Base-by-base conservation (phyloP, 2,888 invertebrate genomes). In the Iphiclides podalirius region DNA sequence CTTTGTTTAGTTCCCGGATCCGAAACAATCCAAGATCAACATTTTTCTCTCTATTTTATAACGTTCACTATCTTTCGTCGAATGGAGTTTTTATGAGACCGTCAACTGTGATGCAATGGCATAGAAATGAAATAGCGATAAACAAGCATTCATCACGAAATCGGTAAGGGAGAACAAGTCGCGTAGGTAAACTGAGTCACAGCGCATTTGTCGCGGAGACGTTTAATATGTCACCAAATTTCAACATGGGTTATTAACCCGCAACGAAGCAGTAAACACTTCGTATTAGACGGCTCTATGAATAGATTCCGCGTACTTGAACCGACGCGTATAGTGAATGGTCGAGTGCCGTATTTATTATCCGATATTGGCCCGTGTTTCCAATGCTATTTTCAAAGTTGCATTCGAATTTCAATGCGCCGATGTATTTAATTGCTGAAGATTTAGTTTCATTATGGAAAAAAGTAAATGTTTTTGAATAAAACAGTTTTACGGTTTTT, bases 251-350 rank as follows among this genome's bases (percentile, higher is more conserved):
- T 47, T 47, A 39, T 54, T 52, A 47, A 53, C 47, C 40, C 39
- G 20, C 44, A 36, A 12, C 34, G 9, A 37, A 11, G 13, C 16
- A 31, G 41, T 52, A 48, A 46, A 52, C 57, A 55, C 47, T 55
- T 34, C 15, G 45, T 11, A n/a, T n/a, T n/a, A n/a, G n/a, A 39
- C 28, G 31, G 26, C 35, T 42, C 65, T 61, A 59, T 61, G 45
- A 72, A 69, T 72, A 72, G 62, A 34, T 52, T 12, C 34, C 54
- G 60, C 65, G 69, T 65, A 70, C 68, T 70, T 64, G 66, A 66
- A 64, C 60, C 57, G 54, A 40, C 62, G 42, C 60, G 64, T 72
- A 72, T 73, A 75, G 61, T 47, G 45, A 56, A 56, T 54, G 40
- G 31, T 39, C 36, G 47, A 40, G 42, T 49, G 46, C 40, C 17